phyloP scores from a whole-genome alignment of 92 coral and sea anemone species.

The Umimayanthus kanabou region DNA sequence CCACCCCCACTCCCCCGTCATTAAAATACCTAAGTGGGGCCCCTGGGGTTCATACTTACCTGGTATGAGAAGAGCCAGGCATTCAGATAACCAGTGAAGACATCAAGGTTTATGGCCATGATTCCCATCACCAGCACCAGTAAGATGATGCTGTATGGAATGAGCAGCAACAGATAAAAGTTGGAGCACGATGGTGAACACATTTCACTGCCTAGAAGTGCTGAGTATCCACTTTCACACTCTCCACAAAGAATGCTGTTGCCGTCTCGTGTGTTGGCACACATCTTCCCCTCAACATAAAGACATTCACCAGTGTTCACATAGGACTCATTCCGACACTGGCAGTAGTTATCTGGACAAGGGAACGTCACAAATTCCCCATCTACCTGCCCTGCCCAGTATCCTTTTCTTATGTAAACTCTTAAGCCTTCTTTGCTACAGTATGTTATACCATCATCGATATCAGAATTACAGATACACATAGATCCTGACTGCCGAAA shows the following conservation, averaged over 20 bases:
- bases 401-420: constrained; percentile 74
- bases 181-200: constrained; percentile 61
- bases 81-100: constrained; percentile 88
- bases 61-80: constrained; percentile 97
- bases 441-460: constrained; percentile 61
- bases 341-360: constrained; percentile 85
- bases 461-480: constrained; percentile 75
- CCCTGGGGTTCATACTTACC: no score
- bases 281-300: constrained; percentile 46
- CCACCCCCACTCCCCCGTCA: no score
- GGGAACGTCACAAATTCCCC: constrained; percentile 68
- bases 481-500: constrained; percentile 47
- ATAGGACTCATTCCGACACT: constrained; percentile 48
- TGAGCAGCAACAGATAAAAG: constrained; percentile 57
- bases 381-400: constrained; percentile 84
- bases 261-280: constrained; percentile 53
- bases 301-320: constrained; percentile 57
- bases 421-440: constrained; percentile 69
- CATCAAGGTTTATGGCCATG: constrained; percentile 76
- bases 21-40: no score
- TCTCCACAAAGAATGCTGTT: constrained; percentile 79
- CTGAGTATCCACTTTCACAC: constrained; percentile 59
- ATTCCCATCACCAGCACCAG: constrained; percentile 65
- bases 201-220: constrained; percentile 69
- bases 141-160: constrained; percentile 56